These are phyloP conservation scores for human (Homo sapiens) DNA, from an alignment of 2,113 vertebrate species.

Conservation along the genomic window DNA sequence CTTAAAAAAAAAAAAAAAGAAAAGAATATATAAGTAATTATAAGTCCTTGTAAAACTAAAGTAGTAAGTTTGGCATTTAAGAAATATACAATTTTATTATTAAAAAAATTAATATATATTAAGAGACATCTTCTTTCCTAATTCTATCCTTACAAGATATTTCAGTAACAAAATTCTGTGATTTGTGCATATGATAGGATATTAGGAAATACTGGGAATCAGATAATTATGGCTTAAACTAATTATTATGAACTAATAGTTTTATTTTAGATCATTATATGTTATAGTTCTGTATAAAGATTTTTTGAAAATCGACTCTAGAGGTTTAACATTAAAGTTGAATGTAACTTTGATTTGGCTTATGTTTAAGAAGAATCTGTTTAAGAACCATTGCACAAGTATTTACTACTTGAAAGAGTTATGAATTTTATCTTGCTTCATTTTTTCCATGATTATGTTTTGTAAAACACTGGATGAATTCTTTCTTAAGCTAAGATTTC, in stretches of 20 bases:
- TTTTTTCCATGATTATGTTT: not conserved
- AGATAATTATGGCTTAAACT: not conserved
- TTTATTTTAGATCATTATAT: conserved; percentile 12
- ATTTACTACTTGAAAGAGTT: not conserved
- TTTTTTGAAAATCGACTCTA: conserved; percentile 30
- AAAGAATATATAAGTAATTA: not conserved
- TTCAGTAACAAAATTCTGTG: conserved; percentile 21
- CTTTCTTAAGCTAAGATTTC: conserved; percentile 37
- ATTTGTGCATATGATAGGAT: not conserved
- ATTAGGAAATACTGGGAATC: conserved; percentile 55
- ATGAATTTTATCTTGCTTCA: conserved; percentile 20
- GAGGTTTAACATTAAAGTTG: conserved; percentile 17
- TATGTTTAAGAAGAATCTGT: conserved; percentile 3
- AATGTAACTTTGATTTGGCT: not conserved
- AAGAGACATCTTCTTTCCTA: not conserved
- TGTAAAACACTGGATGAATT: not conserved
- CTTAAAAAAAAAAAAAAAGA: no score
- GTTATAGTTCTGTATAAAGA: not conserved
- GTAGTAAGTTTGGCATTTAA: not conserved
- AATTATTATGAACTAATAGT: conserved; percentile 7
- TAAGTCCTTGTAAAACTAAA: not conserved
- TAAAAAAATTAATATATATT: not conserved
- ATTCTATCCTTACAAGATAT: not conserved
- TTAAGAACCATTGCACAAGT: not conserved
- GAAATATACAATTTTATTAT: conserved; percentile 5